These are phyloP conservation scores for Acyrthosiphon pisum DNA, from an alignment of 1,140 invertebrate genomes.

Conservation along the genomic window DNA sequence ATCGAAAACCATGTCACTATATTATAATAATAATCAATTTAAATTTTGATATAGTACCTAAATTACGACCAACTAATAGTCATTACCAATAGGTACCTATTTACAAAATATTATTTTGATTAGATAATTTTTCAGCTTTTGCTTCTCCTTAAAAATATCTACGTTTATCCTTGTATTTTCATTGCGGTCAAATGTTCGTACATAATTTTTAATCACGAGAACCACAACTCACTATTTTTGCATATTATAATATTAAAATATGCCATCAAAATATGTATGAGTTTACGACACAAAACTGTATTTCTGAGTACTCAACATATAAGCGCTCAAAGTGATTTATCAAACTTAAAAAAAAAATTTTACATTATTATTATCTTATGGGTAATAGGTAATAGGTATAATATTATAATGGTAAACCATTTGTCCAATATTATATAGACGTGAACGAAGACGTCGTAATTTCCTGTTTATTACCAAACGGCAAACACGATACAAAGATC, in stretches of 20 bases:
- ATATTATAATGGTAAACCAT: constrained; percentile 17
- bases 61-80: neutral
- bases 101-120: neutral
- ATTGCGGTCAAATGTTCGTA: neutral
- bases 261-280: neutral
- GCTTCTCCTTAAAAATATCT: neutral
- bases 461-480: constrained; percentile 14
- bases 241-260: neutral
- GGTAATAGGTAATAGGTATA: neutral
- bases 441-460: neutral
- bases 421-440: constrained; percentile 11
- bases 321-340: neutral
- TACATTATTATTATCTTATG: constrained; percentile 18
- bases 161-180: neutral
- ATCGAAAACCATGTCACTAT: neutral
- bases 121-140: neutral
- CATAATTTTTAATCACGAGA: neutral
- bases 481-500: neutral
- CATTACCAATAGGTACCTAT: too few species aligned
- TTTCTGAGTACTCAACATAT: neutral
- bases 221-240: neutral
- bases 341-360: neutral
- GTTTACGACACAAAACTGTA: neutral
- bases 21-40: neutral
- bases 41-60: neutral